phyloP scores from a whole-genome alignment of 2,888 invertebrate genomes.

The Acrobasis repandana region DNA sequence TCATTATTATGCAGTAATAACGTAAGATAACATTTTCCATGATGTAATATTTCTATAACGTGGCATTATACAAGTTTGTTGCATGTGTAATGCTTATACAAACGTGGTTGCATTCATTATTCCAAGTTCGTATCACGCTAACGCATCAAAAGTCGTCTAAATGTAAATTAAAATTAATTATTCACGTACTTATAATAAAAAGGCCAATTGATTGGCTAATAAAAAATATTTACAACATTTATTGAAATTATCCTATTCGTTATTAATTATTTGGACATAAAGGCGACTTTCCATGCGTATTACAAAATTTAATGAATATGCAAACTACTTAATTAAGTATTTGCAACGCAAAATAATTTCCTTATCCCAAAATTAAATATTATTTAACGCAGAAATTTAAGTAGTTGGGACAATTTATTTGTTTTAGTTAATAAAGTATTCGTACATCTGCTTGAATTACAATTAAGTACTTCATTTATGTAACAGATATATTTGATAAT shows the following conservation, averaged over 20 bases:
- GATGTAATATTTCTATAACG: background rate
- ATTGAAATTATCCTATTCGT: constrained; percentile 15
- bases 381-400: background rate
- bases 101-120: background rate
- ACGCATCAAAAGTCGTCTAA: constrained; percentile 11
- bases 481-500: too few species aligned
- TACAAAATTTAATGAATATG: background rate
- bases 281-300: constrained; percentile 15
- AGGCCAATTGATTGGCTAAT: constrained; percentile 15
- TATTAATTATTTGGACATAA: constrained; percentile 12
- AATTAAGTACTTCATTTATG: too few species aligned
- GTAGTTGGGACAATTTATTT: too few species aligned
- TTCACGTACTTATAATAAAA: constrained; percentile 16
- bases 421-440: too few species aligned
- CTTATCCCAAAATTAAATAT: constrained; percentile 3
- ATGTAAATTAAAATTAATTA: constrained; percentile 16
- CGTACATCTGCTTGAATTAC: too few species aligned
- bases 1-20: constrained; percentile 11
- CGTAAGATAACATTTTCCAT: background rate
- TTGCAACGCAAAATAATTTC: background rate
- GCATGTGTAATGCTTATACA: background rate
- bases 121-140: background rate
- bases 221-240: constrained; percentile 19
- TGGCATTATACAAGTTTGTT: background rate
- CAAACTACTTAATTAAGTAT: background rate